Evolutionary conservation across 2,113 vertebrate genomes (phyloP).

Genomic region (Actenoides hombroni): DNA sequence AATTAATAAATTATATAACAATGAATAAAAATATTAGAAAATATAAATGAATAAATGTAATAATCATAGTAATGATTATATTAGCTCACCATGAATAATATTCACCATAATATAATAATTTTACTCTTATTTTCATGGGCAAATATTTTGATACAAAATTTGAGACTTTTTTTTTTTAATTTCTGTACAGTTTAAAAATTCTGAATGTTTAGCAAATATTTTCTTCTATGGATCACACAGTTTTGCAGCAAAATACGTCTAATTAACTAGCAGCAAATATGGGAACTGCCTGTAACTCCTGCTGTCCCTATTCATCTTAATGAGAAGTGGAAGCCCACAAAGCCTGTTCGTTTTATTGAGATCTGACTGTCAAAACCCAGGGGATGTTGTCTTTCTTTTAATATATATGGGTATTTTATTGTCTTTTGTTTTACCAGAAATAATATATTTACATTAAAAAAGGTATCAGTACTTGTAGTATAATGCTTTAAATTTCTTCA

Average conservation of each 20-base stretch:
- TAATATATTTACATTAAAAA: not conserved
- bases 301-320: not conserved
- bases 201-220: not conserved
- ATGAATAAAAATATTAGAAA: not conserved
- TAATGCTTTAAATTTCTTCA: not conserved
- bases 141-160: not conserved
- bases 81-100: not conserved
- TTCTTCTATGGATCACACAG: not conserved
- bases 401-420: not conserved
- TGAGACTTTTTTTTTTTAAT: fast-evolving
- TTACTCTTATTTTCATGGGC: not conserved
- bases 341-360: not conserved
- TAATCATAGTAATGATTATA: not conserved
- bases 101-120: not conserved
- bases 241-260: not conserved
- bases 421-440: not conserved
- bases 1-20: not conserved
- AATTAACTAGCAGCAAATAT: not conserved
- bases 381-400: not conserved
- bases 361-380: not conserved
- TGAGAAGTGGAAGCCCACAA: not conserved
- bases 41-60: not conserved
- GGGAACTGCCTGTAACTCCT: not conserved
- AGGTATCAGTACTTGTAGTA: not conserved
- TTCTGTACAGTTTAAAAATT: not conserved